Evolutionary conservation across 1,140 invertebrate genomes (phyloP), one percentile per base, ranked within the genome.

Genomic region (Samia ricini): DNA sequence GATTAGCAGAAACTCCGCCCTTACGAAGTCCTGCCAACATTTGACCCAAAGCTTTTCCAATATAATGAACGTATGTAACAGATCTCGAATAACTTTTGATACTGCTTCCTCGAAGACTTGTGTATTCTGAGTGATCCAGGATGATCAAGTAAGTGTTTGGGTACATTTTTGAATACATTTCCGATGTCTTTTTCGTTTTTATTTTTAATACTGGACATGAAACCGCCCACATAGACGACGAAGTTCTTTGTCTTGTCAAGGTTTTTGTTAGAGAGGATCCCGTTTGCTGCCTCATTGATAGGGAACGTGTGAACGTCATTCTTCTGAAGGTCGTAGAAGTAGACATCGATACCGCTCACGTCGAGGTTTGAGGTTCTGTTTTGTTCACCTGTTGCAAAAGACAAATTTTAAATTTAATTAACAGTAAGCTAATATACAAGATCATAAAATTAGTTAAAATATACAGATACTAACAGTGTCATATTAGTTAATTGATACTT

Each of bases 61-160:
- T 68, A 26, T 71, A 71, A 42, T 66, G 19, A 7, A 58, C 33
- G 52, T 85, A 82, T 26, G 4, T 80, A 4, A 88, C 84, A 0
- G 88, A 84, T 61, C 85, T 75, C 49, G 90, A 86, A 57, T 85
- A 86, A 24, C 78, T 76, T 61, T 85, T 89, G 10, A 88, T 79
- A 10, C 81, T 56, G 0, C 83, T 81, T 33, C 76, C 68, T 4
- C 78, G 77, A 36, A 88, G 79, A 52, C 87, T 85, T 0, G 86
- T 89, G 58, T 89, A 89, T 4, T 61, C 65, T 12, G 83, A 85
- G 74, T 90, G 79, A 24, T 89, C 85, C 1, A 90, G 56, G n/a
- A 90, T 88, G 21, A 90, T 88, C 4, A 87, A 56, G 18, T 88
- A 87, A 33, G 79, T 87, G 33, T 83, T 83, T 0, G 79, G 76